Evolutionary conservation across 2,888 invertebrate species (phyloP).

Genomic region (Apodemia duryi): DNA sequence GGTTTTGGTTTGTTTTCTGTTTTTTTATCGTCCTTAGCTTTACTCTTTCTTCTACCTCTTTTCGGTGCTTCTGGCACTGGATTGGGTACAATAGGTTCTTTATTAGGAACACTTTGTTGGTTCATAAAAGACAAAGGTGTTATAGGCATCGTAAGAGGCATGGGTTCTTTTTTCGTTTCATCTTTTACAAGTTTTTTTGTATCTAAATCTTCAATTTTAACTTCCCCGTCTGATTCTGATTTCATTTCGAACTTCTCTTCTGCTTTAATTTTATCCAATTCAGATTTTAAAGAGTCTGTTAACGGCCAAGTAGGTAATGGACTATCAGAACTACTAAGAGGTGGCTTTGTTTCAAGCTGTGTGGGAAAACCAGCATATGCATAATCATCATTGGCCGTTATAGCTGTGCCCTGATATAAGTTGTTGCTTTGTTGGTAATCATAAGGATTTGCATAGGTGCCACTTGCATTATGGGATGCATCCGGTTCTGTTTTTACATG

Average conservation of each 20-base stretch:
- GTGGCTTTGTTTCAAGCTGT: constrained; percentile 61
- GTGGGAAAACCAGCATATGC: constrained; percentile 53
- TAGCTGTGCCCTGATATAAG: constrained; percentile 32
- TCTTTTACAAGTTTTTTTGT: constrained; percentile 69
- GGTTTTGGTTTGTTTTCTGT: constrained; percentile 51
- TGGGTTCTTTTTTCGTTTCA: constrained; percentile 46
- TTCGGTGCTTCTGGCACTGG: constrained; percentile 55
- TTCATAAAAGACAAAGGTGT: constrained; percentile 23
- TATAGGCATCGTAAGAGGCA: constrained; percentile 31
- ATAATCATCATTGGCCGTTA: constrained; percentile 41
- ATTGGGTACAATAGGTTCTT: constrained; percentile 38
- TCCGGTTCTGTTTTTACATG: constrained; percentile 49
- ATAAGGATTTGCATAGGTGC: constrained; percentile 47
- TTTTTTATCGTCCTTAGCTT: constrained; percentile 55
- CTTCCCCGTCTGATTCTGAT: constrained; percentile 75
- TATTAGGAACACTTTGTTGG: constrained; percentile 27
- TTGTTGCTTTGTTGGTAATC: constrained; percentile 43
- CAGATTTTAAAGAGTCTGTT: constrained; percentile 61
- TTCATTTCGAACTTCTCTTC: constrained; percentile 70
- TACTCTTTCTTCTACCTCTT: constrained; percentile 50
- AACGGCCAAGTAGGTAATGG: constrained; percentile 67
- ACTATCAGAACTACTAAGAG: constrained; percentile 60
- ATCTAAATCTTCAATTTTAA: constrained; percentile 73
- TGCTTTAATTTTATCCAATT: constrained; percentile 63
- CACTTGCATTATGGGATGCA: constrained; percentile 39